phyloP scores from a whole-genome alignment of 2,113 vertebrate species.

The Ceyx cyanopectus region DNA sequence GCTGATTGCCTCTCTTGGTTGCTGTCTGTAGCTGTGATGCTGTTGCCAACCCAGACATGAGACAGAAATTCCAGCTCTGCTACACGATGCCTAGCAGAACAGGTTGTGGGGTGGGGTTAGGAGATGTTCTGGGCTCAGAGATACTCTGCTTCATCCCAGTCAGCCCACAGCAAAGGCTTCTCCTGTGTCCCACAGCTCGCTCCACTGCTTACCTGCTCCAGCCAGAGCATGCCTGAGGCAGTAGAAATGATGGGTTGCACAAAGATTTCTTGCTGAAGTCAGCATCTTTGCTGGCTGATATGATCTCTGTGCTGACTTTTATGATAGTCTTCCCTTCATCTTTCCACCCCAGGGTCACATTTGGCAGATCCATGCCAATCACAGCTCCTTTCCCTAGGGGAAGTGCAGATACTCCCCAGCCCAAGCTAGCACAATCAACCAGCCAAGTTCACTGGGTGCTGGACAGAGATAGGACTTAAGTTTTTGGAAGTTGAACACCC shows the following conservation, averaged over 20 bases:
- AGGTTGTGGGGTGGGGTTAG: background rate
- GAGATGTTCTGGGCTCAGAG: background rate
- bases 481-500: background rate
- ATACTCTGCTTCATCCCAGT: accelerated
- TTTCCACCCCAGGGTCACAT: background rate
- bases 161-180: background rate
- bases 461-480: background rate
- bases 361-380: background rate
- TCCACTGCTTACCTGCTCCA: background rate
- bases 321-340: background rate
- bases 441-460: background rate
- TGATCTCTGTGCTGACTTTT: background rate
- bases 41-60: background rate
- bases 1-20: background rate
- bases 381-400: background rate
- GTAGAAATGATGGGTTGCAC: background rate
- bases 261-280: background rate
- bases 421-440: background rate
- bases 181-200: background rate
- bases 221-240: background rate
- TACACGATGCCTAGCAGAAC: background rate
- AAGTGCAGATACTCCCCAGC: background rate
- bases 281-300: background rate
- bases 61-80: background rate
- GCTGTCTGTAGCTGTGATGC: background rate